Evolutionary conservation across 1,140 invertebrate genomes (phyloP), one percentile per base, ranked within the genome.

Genomic region (Eupristina koningsbergeri): DNA sequence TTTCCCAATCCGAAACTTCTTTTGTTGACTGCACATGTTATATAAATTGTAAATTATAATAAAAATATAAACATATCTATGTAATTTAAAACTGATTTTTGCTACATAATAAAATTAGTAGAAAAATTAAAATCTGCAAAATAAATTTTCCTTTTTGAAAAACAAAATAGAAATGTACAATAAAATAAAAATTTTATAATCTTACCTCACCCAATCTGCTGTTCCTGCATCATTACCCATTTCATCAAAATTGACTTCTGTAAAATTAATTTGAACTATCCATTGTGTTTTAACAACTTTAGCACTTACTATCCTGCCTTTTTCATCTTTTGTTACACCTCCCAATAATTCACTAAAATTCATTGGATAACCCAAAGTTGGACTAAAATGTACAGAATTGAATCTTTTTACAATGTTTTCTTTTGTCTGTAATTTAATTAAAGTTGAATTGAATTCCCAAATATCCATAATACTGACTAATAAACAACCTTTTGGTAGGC

Each of bases 161-260:
- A 17, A 13, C 13, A 50, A 50, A 50, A 13, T 50, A 17, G 47
- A 50, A 9, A 17, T 50, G 2, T 81, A 67, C 63, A 61, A 84
- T 86, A 81, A 89, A 85, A 86, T 71, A 31, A 22, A 50, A 64
- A n/a, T 76, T 50, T 47, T 22, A 22, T 58, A 87, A 87, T 87
- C 79, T 36, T 81, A 92, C 91, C 89, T 91, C 92, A 94, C 95
- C 95, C 95, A 95, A 86, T 96, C 95, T 87, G 95, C 94, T 47
- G 96, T 96, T 81, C 96, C 96, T 22, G 95, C 94, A 64, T 94
- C 91, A 87, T 96, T 96, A 80, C 95, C 95, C 71, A 93, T 91
- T 88, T 94, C 93, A 87, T 94, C 92, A 90, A 94, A 93, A 86
- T 95, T 92, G 1, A 96, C 93, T 64, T 92, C 90, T 1, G 94